phyloP scores from a whole-genome alignment of 2,797 vertebrate species.

The Ptychadena robeensis region DNA sequence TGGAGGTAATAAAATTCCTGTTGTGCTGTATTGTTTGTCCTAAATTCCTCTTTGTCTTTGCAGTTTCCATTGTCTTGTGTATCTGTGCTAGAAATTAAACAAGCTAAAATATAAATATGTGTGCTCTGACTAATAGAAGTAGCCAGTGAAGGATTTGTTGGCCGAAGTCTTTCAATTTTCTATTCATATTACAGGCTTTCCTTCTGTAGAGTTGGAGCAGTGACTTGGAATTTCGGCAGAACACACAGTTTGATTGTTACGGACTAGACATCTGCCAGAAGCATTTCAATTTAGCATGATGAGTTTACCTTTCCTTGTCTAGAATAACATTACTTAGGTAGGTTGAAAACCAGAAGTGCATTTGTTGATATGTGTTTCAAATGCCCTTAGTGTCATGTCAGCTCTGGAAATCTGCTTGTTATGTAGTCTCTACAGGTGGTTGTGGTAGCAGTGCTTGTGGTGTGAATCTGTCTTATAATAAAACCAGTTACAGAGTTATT shows the following conservation, averaged over 20 bases:
- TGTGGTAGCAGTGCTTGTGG: conserved; percentile 61
- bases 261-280: conserved; percentile 92
- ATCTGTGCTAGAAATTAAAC: not conserved
- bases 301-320: conserved; percentile 90
- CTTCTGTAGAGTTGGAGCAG: conserved; percentile 69
- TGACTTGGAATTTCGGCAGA: conserved; percentile 69
- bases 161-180: not conserved
- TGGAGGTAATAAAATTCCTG: not conserved
- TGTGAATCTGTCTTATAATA: conserved; percentile 61
- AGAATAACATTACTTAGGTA: conserved; percentile 86
- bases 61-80: not conserved
- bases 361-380: conserved; percentile 71
- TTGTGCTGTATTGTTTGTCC: not conserved
- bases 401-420: conserved; percentile 2
- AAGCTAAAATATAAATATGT: not conserved
- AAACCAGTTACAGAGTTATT: conserved; percentile 64
- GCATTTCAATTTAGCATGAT: conserved; percentile 93
- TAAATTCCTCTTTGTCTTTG: not conserved
- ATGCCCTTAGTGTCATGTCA: conserved; percentile 71
- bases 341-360: conserved; percentile 73
- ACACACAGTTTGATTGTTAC: conserved; percentile 84
- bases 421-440: not conserved
- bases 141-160: not conserved
- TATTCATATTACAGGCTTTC: not conserved
- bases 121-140: not conserved